Base-by-base conservation (phyloP, 2,888 invertebrate species). In the Eudemis profundana region DNA sequence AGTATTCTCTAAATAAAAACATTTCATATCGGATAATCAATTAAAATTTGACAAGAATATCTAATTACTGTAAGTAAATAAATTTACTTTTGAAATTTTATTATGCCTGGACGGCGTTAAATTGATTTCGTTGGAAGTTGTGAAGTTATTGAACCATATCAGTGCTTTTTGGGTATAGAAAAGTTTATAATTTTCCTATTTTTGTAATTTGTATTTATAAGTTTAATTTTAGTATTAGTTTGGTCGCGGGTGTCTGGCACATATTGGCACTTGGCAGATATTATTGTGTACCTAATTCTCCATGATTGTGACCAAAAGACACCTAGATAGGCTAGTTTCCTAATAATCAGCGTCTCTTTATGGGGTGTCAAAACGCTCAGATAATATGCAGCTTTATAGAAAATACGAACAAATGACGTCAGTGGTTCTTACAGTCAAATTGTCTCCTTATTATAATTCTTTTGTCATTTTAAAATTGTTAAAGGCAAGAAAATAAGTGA, bases 111-210 rank as follows among this genome's bases (percentile, higher is more conserved):
- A 70, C 68, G 85, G 83, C 81, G 74, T 70, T 78, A 83, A 83
- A 81, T 83, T 82, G 67, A 76, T 84, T 85, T 85, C 73, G 82
- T 81, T 79, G 70, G 72, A 82, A 77, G 87, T 87, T 88, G 86
- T 87, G 86, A 87, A 72, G 74, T 82, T 82, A 74, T 82, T 77
- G 77, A 85, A 75, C 84, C 88, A 88, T 88, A 88, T 87, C 87
- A 87, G 72, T 78, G 82, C 84, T 78, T 66, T 83, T 79, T 81
- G 79, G 78, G 72, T 75, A 70, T 78, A 72, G 74, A 78, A 74
- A 73, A 68, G 68, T 14, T 14, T 78, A 78, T 80, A 74, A 72
- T 78, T 81, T 76, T 79, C 73, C 75, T 77, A 80, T 79, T 78
- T 80, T 81, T 82, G 73, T 81, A 79, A 75, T 77, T 76, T 75